Evolutionary conservation across 30 jellyfish, hydroid and myxozoan species (phyloP), one percentile per base, ranked within the genome.

Genomic region (Nemopilema nomurai): DNA sequence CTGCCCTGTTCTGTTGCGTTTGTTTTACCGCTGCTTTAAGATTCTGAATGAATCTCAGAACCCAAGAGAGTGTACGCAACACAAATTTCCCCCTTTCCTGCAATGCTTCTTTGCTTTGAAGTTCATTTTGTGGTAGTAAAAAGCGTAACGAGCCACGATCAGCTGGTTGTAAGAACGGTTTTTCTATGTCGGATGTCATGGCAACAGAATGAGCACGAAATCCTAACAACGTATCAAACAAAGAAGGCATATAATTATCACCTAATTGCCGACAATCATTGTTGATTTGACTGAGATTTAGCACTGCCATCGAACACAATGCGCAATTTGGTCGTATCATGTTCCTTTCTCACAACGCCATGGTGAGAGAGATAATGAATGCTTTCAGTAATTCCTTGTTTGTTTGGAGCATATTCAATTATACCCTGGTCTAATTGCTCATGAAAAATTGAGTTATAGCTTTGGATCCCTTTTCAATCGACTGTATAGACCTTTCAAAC

Each of bases 231-330:
- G 91, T 79, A 27, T 71, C 92, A 72, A 77, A 87, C 24, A 87
- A 68, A 24, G 51, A 62, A 28, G 92, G 87, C 80, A 71, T 71
- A 69, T 28, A 84, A 73, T 84, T 73, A 27, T 32, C 71, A 29
- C 81, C 89, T 6, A 85, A 18, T 68, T 85, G 68, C 21, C 74
- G 71, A 32, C 84, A 30, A 57, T 85, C 94, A 85, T 85, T 75
- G 81, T 50, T 62, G 24, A 41, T 84, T 63, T 26, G 66, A 24
- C 24, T 26, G 71, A 8, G 87, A 52, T 69, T 65, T 84, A 16
- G 92, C 92, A 27, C 74, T 21, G 66, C 92, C 92, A 84, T 84
- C 87, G 49, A 84, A 84, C 69, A 84, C 92, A 50, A 73, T 66
- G 28, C 92, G 87, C 23, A 84, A 65, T 28, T 62, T 84, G n/a